phyloP scores from a whole-genome alignment of 2,113 vertebrate species.

The Glareola pratincola region DNA sequence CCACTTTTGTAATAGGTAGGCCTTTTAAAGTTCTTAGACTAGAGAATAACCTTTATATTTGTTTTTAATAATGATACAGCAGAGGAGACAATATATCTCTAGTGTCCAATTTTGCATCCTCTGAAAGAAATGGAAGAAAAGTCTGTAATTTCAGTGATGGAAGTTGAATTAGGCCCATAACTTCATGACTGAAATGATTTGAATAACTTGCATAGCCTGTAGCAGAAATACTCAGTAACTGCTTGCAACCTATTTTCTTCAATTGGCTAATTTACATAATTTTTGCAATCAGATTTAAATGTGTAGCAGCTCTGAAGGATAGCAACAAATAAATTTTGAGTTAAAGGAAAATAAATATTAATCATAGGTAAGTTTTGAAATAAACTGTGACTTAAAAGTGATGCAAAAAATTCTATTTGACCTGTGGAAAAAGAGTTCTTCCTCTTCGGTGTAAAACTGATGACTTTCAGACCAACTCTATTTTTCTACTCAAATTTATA shows the following conservation, averaged over 20 bases:
- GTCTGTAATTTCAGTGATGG: background rate
- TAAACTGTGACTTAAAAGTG: background rate
- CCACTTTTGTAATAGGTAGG: background rate
- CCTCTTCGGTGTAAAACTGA: background rate
- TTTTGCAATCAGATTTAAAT: background rate
- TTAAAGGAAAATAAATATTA: background rate
- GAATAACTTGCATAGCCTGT: background rate
- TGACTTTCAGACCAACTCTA: background rate
- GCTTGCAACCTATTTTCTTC: background rate
- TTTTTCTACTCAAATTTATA: background rate
- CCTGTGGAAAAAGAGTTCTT: background rate
- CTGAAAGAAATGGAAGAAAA: background rate
- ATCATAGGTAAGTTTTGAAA: background rate
- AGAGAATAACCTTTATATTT: background rate
- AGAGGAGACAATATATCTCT: background rate
- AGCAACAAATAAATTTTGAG: background rate
- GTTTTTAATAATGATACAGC: background rate
- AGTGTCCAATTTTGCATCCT: background rate
- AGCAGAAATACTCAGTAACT: background rate
- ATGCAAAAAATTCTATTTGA: background rate
- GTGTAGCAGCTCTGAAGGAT: background rate
- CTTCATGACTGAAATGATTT: background rate
- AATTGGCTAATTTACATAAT: background rate
- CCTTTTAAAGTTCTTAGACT: background rate
- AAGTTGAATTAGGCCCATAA: background rate